These are phyloP conservation scores for Drosophila formosana DNA, from an alignment of 2,888 invertebrate species.

Conservation along the genomic window DNA sequence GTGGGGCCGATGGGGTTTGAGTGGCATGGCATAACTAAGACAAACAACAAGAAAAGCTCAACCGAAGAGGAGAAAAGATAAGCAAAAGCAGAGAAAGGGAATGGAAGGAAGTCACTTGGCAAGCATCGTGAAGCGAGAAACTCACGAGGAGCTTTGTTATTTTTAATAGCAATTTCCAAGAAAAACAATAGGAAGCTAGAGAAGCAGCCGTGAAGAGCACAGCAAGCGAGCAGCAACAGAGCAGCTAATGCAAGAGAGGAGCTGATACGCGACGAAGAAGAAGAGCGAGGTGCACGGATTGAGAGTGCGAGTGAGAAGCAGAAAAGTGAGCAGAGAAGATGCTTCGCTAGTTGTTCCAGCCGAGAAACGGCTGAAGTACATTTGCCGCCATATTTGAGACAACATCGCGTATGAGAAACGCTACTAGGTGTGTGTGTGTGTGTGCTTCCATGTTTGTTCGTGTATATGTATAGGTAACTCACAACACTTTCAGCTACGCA, in stretches of 20 bases:
- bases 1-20: background rate
- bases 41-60: slow-evolving; percentile 67
- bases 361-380: slow-evolving; percentile 69
- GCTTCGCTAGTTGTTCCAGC: slow-evolving; percentile 50
- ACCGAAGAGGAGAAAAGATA: slow-evolving; percentile 3
- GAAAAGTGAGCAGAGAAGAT: slow-evolving; percentile 12
- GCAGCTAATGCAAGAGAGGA: slow-evolving; percentile 12
- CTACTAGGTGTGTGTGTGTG: slow-evolving; percentile 25
- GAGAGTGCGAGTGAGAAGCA: background rate
- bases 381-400: slow-evolving; percentile 81
- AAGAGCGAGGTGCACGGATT: background rate
- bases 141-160: slow-evolving; percentile 75
- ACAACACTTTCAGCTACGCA: slow-evolving; percentile 67
- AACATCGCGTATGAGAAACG: slow-evolving; percentile 71
- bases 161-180: slow-evolving; percentile 81
- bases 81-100: background rate
- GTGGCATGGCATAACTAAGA: slow-evolving; percentile 63
- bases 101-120: slow-evolving; percentile 71
- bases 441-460: slow-evolving; percentile 18
- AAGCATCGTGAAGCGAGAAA: slow-evolving; percentile 60
- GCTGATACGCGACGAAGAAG: slow-evolving; percentile 1
- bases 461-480: slow-evolving; percentile 54
- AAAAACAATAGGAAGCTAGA: slow-evolving; percentile 72
- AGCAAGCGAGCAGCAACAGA: background rate
- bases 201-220: slow-evolving; percentile 26